Base-by-base conservation (phyloP, 1,140 invertebrate species). In the Heterodera carotae region DNA sequence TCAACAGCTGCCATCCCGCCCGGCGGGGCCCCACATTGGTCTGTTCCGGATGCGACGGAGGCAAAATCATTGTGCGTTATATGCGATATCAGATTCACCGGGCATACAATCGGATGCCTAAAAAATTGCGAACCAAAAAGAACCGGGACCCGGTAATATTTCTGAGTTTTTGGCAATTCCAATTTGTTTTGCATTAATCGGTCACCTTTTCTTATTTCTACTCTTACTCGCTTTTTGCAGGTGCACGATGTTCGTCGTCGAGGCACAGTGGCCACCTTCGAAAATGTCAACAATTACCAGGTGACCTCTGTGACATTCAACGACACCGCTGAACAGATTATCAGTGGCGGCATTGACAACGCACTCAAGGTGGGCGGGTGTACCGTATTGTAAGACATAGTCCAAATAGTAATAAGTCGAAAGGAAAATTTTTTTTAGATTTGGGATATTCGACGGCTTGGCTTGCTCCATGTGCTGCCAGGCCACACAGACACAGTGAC, bases 401-500 rank as follows among this genome's bases (percentile, higher is more conserved):
- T 2, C 12, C n/a, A n/a, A n/a, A n/a, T 2, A 39, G 39, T 43
- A 43, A 7, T 43, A 77, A 36, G 8, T 70, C 25, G 64, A 70
- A 70, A 7, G 8, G 15, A 43, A 73, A 75, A 10, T 25, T 15
- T 34, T 80, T 10, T 69, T 39, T 80, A 91, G 91, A 89, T 97
- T 1, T 99, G 96, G 96, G 97, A 99, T 89, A 90, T 98, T 29
- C 90, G 97, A 68, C 97, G 94, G 87, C 94, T 94, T 88, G 92
- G 93, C 73, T 89, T 96, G 43, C 87, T 95, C 0, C 95, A 96
- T 86, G 92, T 91, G 83, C 90, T 99, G 85, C 91, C 92, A 83
- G 94, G 89, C 90, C 96, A 99, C 85, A 92, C 93, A 1, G 97
- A 99, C 86, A 97, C 96, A 10, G 91, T 99, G 6, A 99, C 97